Evolutionary conservation across 2,797 vertebrate genomes (phyloP), one percentile per base, ranked within the genome.

Genomic region (Perodicticus potto): DNA sequence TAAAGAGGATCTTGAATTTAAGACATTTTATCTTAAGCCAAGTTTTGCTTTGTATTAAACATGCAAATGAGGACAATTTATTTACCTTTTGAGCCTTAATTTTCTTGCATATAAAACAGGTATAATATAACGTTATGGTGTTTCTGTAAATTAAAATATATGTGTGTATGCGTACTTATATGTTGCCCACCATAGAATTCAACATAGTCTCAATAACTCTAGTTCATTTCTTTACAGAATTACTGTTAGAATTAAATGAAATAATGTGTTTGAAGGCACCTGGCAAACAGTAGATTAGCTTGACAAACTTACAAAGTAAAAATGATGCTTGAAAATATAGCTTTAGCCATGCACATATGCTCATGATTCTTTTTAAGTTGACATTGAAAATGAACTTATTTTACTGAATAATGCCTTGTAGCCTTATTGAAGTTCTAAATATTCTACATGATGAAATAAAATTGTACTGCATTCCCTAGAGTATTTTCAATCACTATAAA

Each of bases 401-500:
- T 95, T 89, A 69, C 37, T 77, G 43, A 95, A 82, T 90, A 87
- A 96, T 93, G 76, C 67, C 55, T 94, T 81, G 77, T 77, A 77
- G 10, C 20, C 53, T 82, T 94, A 93, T 40, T 89, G 55, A 97
- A 91, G 84, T 94, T 97, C 95, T 96, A 93, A 97, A 82, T 95
- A 87, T 91, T 90, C 67, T 81, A 49, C 22, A 86, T 85, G 65
- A 45, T 93, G 93, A 97, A 96, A 95, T 95, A 93, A 96, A 97
- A 97, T 88, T 80, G 19, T 74, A 76, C 53, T 96, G 37, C 45
- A 49, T 87, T 94, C 86, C 87, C 84, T 65, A n/a, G 81, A 96
- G 73, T 87, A 94, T 94, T 93, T 96, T 97, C 84, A 92, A 25
- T 94, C 84, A 92, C 93, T 91, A 61, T 92, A 92, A 96, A 93